A percentile compares a stretch with the other conserved stretches of the same genome.
Evolutionary conservation across 2,888 invertebrate genomes (phyloP).

Genomic region (Eulithis testata): DNA sequence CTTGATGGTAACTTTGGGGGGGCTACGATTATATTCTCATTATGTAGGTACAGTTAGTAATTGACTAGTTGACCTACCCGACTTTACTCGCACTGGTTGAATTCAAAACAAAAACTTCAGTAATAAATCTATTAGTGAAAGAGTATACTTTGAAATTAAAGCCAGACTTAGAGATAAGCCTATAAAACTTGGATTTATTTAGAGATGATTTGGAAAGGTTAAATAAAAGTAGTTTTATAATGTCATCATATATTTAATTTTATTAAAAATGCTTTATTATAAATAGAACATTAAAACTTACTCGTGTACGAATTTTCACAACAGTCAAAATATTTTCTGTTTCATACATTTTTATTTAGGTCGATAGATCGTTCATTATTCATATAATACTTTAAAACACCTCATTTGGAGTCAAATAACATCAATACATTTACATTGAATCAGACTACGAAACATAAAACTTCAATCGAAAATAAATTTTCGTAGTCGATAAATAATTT

Average conservation of each 20-base stretch:
- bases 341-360: slow-evolving; percentile 53
- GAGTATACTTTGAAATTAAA: no score
- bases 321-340: slow-evolving; percentile 56
- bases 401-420: slow-evolving; percentile 38
- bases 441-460: slow-evolving; percentile 53
- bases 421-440: slow-evolving; percentile 55
- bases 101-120: no score
- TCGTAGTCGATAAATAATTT: slow-evolving; percentile 47
- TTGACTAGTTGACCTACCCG: no score
- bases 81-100: no score
- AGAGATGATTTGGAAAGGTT: background rate
- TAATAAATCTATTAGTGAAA: no score
- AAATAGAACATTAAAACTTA: slow-evolving; percentile 77
- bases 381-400: slow-evolving; percentile 54
- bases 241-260: slow-evolving; percentile 62
- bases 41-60: no score
- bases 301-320: slow-evolving; percentile 64
- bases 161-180: no score
- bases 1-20: no score
- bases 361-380: slow-evolving; percentile 54
- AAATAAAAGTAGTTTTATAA: slow-evolving; percentile 31
- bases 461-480: slow-evolving; percentile 32
- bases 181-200: background rate
- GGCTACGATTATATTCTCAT: no score
- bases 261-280: slow-evolving; percentile 76